Conservation (phyloP, 2,113 vertebrate genomes). For the Dicentrarchus labrax region DNA sequence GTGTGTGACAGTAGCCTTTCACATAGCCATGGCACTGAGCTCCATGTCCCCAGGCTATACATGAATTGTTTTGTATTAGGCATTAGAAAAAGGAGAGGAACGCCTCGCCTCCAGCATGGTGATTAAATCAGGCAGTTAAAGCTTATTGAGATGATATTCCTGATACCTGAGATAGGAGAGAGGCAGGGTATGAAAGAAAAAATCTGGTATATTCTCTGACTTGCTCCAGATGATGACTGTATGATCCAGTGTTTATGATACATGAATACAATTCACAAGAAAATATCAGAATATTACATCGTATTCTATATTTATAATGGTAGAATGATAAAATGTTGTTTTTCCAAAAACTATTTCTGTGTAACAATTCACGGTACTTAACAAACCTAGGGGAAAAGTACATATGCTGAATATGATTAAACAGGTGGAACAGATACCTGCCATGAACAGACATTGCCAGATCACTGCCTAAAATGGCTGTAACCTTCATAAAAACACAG, state of each 20-base stretch:
- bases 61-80: conserved; percentile 53
- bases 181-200: background rate
- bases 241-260: background rate
- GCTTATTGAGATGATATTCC: conserved; percentile 40
- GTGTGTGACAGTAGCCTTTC: background rate
- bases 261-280: background rate
- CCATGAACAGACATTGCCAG: too few species aligned
- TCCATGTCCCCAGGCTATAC: conserved; percentile 34
- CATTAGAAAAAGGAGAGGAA: conserved; percentile 42
- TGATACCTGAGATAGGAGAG: conserved; percentile 27
- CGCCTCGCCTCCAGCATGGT: conserved; percentile 40
- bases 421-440: too few species aligned
- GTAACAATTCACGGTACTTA: too few species aligned
- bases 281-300: background rate
- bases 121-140: conserved; percentile 51
- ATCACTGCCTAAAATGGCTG: too few species aligned
- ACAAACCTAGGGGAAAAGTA: too few species aligned
- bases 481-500: too few species aligned
- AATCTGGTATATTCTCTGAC: background rate
- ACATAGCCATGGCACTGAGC: conserved; percentile 9
- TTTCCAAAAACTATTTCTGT: background rate
- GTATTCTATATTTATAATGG: background rate
- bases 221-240: background rate
- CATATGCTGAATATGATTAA: too few species aligned
- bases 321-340: background rate